Evolutionary conservation across 2,797 vertebrate species (phyloP), one percentile per base, ranked within the genome.

Genomic region (Hippoglossus hippoglossus): DNA sequence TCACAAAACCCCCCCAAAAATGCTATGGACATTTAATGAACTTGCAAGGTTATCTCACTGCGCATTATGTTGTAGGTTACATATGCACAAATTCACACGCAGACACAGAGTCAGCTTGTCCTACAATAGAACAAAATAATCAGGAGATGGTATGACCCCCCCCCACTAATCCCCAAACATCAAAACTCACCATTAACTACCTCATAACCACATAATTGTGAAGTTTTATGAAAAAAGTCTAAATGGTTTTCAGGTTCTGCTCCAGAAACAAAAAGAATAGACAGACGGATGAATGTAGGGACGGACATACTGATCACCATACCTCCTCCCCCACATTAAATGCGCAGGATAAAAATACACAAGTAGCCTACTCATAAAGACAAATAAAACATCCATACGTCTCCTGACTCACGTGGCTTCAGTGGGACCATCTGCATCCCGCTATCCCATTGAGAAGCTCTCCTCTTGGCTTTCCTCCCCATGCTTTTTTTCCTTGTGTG

Each of bases 361-460:
- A 68, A 51, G 16, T 11, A 61, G 15, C 10, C n/a, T 24, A 19
- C 51, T 15, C 31, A 41, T 49, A 58, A 49, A 59, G 11, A 74
- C 49, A 67, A 49, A 81, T 44, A 67, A 0, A 47, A 3, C 59
- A 75, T 54, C 19, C 16, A 58, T 12, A 70, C 16, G 2, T 75
- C 57, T 51, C 64, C 63, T 52, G 66, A 93, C 91, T 92, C 89
- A 93, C 92, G 60, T 75, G 72, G 25, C 21, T 88, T 88, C 7
- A 92, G 83, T 3, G 66, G 89, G 59, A 92, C 90, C 90, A 93
- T 90, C 19, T 71, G 84, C 61, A 93, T 90, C 69, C 85, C 85
- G 44, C 73, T 80, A 21, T 91, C 88, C 87, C 75, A 81, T 11
- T 81, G 67, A 70, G 85, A 63, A 55, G 79, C 34, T 1, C 60